Conservation (phyloP, 1,140 invertebrate genomes). For the Drosophila santomea region DNA sequence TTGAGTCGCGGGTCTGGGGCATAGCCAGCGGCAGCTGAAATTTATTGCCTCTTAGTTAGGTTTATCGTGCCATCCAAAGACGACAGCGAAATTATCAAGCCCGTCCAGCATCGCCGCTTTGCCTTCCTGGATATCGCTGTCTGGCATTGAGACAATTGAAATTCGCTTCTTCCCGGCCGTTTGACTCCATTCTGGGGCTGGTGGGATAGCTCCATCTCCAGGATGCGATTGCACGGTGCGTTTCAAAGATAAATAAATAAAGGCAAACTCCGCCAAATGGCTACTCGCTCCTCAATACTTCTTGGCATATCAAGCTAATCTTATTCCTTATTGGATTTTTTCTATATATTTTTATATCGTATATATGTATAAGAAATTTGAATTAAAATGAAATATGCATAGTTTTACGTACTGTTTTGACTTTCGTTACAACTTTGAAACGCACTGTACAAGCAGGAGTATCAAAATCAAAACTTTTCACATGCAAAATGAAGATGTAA, state of each 20-base stretch:
- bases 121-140: constrained; percentile 16
- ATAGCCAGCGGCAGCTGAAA: constrained; percentile 53
- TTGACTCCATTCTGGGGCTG: constrained; percentile 18
- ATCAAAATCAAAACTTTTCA: constrained; percentile 24
- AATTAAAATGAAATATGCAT: no score
- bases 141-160: constrained; percentile 72
- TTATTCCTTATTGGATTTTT: no score
- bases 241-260: neutral
- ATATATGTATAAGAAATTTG: no score
- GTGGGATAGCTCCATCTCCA: neutral
- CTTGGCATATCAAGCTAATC: no score
- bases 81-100: constrained; percentile 68
- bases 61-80: constrained; percentile 67
- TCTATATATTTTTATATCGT: no score
- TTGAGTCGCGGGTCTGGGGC: constrained; percentile 15
- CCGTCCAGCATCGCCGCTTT: constrained; percentile 47
- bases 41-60: constrained; percentile 83
- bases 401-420: no score
- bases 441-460: neutral
- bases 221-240: constrained; percentile 4
- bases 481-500: constrained; percentile 73
- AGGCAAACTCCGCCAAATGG: neutral
- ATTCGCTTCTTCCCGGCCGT: constrained; percentile 52
- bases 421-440: neutral
- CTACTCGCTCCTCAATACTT: neutral